Base-by-base conservation (phyloP, 2,797 vertebrate species). In the Rhinoraja longicauda region DNA sequence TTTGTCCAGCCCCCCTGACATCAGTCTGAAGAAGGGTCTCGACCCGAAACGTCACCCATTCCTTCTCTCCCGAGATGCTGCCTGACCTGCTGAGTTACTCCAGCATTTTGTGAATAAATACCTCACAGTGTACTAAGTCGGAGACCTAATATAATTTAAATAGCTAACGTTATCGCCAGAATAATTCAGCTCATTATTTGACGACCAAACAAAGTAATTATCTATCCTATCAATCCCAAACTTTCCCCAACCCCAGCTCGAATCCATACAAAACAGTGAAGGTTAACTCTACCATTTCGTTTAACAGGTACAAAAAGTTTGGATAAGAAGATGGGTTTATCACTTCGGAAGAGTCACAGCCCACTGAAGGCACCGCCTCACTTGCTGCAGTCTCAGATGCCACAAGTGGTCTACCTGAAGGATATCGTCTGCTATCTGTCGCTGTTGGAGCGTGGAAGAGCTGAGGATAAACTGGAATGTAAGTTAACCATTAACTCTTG, bases 381-480 rank as follows among this genome's bases (percentile, higher is more conserved):
- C 92, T 70, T 0, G 70, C 57, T 0, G 91, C 94, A 6, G 3
- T 88, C 84, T 93, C 95, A 72, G 2, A 93, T 96, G 3, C 93
- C 97, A 75, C 97, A 97, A 94, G 95, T 96, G 81, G 98, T 99
- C 93, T 98, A 97, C 93, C 97, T 99, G 94, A 99, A 98, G 96
- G 98, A 99, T 95, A 97, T 99, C 0, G 97, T 98, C 93, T 99
- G 98, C 95, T 99, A 98, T 96, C 97, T 99, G 93, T 98, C 98
- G n/a, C 96, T 99, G 93, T 96, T 99, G 94, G 98, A 99, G 96
- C 96, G 96, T 3, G 98, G 98, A 5, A 98, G 95, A 2, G 97
- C 98, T 29, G 98, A 98, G 93, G 98, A 99, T 96, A 99, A 99
- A 95, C 97, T 99, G 93, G 98, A 99, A 94, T 99, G 98, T 99